Conservation (phyloP, 2,797 vertebrate species). For the Dromococcyx pavoninus region DNA sequence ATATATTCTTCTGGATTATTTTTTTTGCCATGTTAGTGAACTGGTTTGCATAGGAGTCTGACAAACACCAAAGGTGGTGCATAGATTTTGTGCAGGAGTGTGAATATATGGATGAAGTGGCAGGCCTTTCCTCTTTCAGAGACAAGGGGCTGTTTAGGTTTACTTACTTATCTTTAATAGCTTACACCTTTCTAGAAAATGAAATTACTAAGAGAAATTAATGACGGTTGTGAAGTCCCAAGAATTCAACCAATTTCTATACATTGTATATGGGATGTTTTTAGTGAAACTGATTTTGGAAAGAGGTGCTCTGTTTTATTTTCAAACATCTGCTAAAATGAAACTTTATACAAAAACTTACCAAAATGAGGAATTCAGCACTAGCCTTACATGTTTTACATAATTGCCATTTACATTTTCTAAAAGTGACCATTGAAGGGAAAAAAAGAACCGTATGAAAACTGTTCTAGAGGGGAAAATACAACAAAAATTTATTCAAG, state of each 20-base stretch:
- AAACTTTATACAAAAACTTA: background rate
- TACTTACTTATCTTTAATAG: background rate
- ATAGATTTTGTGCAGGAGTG: background rate
- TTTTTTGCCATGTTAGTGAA: background rate
- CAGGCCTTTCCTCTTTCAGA: background rate
- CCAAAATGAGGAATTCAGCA: background rate
- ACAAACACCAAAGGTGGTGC: background rate
- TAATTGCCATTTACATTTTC: slow-evolving; percentile 26
- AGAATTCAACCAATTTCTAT: background rate
- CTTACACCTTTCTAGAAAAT: background rate
- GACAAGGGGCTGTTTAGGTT: background rate
- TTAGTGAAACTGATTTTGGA: background rate
- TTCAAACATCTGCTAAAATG: background rate
- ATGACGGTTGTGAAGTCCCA: background rate
- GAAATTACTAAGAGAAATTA: background rate
- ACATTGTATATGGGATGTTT: background rate
- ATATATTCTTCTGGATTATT: background rate
- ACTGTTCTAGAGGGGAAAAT: background rate
- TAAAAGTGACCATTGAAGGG: background rate
- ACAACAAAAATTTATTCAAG: slow-evolving; percentile 1
- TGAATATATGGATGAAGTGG: background rate
- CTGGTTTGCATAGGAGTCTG: background rate
- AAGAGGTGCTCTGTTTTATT: background rate
- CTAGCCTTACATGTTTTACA: background rate
- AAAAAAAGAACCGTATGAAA: background rate